Evolutionary conservation across 2,888 invertebrate species (phyloP), one percentile per base, ranked within the genome.

Genomic region (Pherbina coryleti): DNA sequence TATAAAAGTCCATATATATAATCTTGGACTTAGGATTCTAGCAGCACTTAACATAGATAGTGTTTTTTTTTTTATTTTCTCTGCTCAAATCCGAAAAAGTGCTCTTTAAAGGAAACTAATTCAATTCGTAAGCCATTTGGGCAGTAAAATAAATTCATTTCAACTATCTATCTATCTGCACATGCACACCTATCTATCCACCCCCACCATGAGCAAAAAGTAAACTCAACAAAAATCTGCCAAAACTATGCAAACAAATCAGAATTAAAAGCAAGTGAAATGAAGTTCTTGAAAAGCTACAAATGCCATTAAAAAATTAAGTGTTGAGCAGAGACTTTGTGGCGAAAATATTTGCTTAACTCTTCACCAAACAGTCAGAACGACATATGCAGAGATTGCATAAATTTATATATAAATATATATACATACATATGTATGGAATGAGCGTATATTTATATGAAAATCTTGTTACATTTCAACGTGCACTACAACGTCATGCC

Each of bases 311-410:
- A 19, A 51, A 49, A 69, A 69, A 69, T 69, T 25, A 67, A 70
- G 51, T 70, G 55, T 44, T 70, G 70, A 70, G 44, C 7, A 44
- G 55, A 70, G 28, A 70, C 11, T 70, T 70, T 70, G 53, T 55
- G 70, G 70, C n/a, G 53, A 22, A 53, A 70, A 70, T 70, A 70
- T 70, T 70, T 70, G 34, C 55, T 55, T 71, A 34, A 49, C 53
- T 34, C 55, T 71, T 71, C 31, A 71, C 55, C 55, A 53, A 22
- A 55, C 64, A 64, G 8, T 25, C 70, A 53, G 17, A 53, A 17
- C 11, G n/a, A 37, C 67, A 67, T 22, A 44, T 44, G 44, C 22
- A 67, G 34, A 64, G 8, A 64, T 34, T 44, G 44, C 44, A 44
- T 44, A 44, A 11, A 44, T 44, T 44, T 44, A 44, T 44, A 44